Conservation (phyloP, 1,140 invertebrate species). For the Charaxes varanes region DNA sequence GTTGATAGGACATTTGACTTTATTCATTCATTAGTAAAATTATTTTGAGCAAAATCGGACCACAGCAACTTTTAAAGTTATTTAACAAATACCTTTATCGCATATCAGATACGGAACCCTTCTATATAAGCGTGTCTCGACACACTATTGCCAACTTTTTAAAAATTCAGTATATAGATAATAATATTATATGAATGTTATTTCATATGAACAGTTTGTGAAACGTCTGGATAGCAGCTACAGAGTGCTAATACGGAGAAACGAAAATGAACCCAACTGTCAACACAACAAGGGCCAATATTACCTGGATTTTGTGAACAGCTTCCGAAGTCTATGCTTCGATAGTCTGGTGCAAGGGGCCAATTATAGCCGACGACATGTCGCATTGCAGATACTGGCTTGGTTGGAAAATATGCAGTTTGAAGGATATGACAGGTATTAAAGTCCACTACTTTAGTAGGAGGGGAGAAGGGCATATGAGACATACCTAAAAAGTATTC, state of each 20-base stretch:
- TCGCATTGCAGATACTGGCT: conserved; percentile 75
- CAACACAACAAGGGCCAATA: conserved; percentile 22
- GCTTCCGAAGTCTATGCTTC: conserved; percentile 74
- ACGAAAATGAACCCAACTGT: conserved; percentile 9
- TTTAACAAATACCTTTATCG: too few species aligned
- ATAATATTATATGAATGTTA: too few species aligned
- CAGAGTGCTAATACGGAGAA: conserved; percentile 27
- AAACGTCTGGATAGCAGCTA: conserved; percentile 49
- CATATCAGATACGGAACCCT: too few species aligned
- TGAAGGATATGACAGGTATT: conserved; percentile 40
- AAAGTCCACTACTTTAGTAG: too few species aligned
- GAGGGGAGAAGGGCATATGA: too few species aligned
- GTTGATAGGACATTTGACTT: too few species aligned
- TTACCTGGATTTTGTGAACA: conserved; percentile 58
- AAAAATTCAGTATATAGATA: not conserved
- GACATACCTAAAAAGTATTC: too few species aligned
- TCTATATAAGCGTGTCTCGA: too few species aligned
- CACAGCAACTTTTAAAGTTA: too few species aligned
- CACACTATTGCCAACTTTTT: too few species aligned
- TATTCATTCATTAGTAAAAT: too few species aligned
- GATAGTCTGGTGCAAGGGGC: conserved; percentile 78
- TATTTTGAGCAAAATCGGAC: too few species aligned
- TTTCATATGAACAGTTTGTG: conserved; percentile 41
- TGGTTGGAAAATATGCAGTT: conserved; percentile 35
- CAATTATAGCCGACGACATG: conserved; percentile 80